Evolutionary conservation across 92 coral and sea anemone genomes (phyloP).

Genomic region (Zoanthus sociatus): DNA sequence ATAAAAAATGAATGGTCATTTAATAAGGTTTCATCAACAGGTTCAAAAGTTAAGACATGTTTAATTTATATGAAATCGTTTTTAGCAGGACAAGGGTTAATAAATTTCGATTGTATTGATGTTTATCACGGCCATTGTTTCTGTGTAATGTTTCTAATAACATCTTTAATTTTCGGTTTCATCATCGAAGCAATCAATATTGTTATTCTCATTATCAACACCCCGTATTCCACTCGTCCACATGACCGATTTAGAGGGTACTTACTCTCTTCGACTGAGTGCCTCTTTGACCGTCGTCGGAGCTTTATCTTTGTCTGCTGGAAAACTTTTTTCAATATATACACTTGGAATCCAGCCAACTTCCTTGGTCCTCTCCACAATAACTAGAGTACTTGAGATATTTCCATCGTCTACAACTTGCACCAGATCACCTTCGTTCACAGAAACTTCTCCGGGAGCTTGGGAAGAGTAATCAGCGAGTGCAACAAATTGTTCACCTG

Average conservation of each 20-base stretch:
- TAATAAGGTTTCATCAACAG: too few relatives aligned
- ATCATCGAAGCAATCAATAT: not conserved
- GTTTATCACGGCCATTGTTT: too few relatives aligned
- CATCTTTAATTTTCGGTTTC: not conserved
- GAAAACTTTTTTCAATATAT: constrained; percentile 68
- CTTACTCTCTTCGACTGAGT: constrained; percentile 90
- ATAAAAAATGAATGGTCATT: too few relatives aligned
- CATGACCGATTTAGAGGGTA: not conserved
- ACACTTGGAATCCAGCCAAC: constrained; percentile 88
- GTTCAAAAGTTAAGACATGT: too few relatives aligned
- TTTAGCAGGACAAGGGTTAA: too few relatives aligned
- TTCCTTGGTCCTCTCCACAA: constrained; percentile 72
- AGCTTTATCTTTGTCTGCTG: constrained; percentile 67
- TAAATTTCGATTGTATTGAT: too few relatives aligned
- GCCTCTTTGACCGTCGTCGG: constrained; percentile 83
- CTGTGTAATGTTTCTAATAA: not conserved
- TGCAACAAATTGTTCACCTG: constrained; percentile 67
- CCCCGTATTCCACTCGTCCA: not conserved
- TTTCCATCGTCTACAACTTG: constrained; percentile 79
- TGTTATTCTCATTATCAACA: not conserved
- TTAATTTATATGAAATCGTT: too few relatives aligned
- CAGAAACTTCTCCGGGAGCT: constrained; percentile 81
- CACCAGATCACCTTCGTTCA: constrained; percentile 81
- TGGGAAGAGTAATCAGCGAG: constrained; percentile 82
- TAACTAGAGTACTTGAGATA: constrained; percentile 71